Base-by-base conservation (phyloP, 2,797 vertebrate species). In the Mormyrus proboscirostris region DNA sequence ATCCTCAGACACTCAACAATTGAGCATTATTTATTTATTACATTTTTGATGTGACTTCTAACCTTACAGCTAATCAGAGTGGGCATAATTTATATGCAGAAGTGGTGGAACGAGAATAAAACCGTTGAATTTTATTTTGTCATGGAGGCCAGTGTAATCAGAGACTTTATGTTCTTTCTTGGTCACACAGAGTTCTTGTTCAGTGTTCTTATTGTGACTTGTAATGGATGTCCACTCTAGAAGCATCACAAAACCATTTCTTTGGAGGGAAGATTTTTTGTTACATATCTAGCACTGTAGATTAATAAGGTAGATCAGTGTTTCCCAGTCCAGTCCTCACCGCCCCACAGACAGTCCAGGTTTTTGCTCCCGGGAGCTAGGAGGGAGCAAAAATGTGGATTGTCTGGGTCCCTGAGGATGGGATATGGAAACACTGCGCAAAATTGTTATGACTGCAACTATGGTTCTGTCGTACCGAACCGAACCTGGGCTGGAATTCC, bases 11-110 rank as follows among this genome's bases (percentile, higher is more conserved):
- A 57, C 50, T 84, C 88, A 90, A 88, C 91, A 82, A 91, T 92
- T 88, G 89, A 6, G 22, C 8, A 76, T 90, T 88, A 93, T 91
- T 91, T 90, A 91, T 91, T 89, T 90, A 90, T 93, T 91, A 90
- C 87, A 91, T 91, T 89, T 90, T 89, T 29, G 14, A 79, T 51
- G 53, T 88, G 86, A 89, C 91, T 91, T 93, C 90, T 93, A 90
- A 91, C 62, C 91, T 93, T 90, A 91, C 90, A 55, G 4, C 88
- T 90, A 90, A 92, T 91, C 91, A 91, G 84, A 83, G 53, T 90
- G 51, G 89, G 90, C 85, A 91, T 90, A 82, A 91, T 93, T 91
- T 91, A 92, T 92, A 92, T 92, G 91, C 90, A 86, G 44, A 88
- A 79, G 4, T 88, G 41, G 91, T 92, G 82, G 29, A 25, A 47